Conservation (phyloP, 2,888 invertebrate genomes). For the Pteria penguin region DNA sequence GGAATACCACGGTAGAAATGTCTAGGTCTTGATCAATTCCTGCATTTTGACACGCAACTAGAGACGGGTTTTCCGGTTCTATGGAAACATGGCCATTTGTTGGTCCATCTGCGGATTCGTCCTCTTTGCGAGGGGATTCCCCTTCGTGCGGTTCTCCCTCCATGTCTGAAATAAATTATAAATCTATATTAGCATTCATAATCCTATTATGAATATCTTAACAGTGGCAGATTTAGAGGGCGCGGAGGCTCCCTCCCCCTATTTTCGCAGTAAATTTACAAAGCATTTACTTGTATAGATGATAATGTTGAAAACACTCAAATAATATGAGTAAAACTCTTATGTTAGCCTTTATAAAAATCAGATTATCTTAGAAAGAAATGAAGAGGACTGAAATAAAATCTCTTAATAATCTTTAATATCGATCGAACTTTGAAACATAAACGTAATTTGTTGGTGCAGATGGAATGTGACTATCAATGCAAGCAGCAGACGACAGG, state of each 20-base stretch:
- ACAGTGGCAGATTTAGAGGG: not conserved
- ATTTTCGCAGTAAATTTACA: not conserved
- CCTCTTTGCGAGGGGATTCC: constrained; percentile 1
- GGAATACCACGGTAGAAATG: constrained; percentile 53
- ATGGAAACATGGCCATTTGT: not conserved
- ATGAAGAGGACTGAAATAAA: too few relatives aligned
- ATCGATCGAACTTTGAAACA: too few relatives aligned
- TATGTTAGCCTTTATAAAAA: too few relatives aligned
- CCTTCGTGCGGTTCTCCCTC: not conserved
- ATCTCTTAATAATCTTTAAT: too few relatives aligned
- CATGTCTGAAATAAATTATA: constrained; percentile 21
- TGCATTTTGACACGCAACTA: constrained; percentile 35
- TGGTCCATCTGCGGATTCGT: constrained; percentile 7
- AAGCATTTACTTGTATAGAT: not conserved
- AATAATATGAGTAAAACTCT: too few relatives aligned
- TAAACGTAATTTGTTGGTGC: too few relatives aligned
- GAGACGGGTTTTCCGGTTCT: constrained; percentile 26
- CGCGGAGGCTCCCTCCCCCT: constrained; percentile 2
- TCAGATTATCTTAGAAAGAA: too few relatives aligned
- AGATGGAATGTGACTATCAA: too few relatives aligned
- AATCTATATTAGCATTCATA: not conserved
- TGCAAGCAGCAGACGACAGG: too few relatives aligned
- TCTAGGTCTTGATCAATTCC: constrained; percentile 50
- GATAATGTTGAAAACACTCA: too few relatives aligned
- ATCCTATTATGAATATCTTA: not conserved